Evolutionary conservation across 1,140 invertebrate genomes (phyloP).

Genomic region (Aleiodes sp.): DNA sequence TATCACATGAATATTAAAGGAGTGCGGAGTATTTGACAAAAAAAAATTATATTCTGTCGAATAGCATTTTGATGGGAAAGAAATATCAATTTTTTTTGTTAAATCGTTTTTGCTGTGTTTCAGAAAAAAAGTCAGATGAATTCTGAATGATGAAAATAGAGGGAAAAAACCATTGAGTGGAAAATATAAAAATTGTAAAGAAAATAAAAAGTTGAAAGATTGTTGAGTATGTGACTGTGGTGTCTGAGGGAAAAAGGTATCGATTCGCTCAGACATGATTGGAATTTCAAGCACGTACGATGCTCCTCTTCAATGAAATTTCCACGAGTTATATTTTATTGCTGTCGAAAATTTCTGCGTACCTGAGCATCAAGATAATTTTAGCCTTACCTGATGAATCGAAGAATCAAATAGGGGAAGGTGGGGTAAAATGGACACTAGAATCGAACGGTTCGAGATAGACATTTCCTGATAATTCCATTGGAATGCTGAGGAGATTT

Average conservation of each 20-base stretch:
- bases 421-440: no score
- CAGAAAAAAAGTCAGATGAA: neutral
- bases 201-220: neutral
- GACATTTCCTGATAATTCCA: no score
- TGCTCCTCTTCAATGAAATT: conserved; percentile 2
- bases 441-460: no score
- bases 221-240: neutral
- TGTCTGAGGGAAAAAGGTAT: neutral
- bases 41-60: no score
- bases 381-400: no score
- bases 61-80: no score
- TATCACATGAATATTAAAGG: no score
- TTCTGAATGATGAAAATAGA: conserved; percentile 10
- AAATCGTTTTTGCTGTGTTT: neutral
- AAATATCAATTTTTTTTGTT: neutral
- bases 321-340: neutral
- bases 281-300: conserved; percentile 5
- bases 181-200: neutral
- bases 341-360: neutral
- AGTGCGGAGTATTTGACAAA: no score
- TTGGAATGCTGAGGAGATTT: no score
- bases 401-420: no score
- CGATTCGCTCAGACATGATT: neutral
- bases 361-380: neutral
- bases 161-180: neutral